Conservation (phyloP, 2,113 vertebrate species). For the Alouatta palliata region DNA sequence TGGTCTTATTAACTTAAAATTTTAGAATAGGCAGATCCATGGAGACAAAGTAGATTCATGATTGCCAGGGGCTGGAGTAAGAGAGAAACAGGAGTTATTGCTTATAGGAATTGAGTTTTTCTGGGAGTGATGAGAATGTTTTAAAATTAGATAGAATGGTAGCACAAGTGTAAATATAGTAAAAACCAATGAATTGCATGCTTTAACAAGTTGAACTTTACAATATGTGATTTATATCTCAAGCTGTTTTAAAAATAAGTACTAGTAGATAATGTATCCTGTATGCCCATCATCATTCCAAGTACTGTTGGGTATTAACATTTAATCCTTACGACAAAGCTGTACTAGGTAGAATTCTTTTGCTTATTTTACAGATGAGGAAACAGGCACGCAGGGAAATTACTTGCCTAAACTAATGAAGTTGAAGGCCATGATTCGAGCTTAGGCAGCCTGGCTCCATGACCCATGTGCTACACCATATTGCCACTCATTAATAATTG, state of each 20-base stretch:
- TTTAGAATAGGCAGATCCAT: constrained; percentile 10
- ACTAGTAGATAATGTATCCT: background rate
- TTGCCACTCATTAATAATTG: constrained; percentile 13
- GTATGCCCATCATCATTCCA: background rate
- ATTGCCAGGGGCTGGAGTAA: background rate
- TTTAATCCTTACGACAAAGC: constrained; percentile 1
- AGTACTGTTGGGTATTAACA: background rate
- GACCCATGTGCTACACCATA: background rate
- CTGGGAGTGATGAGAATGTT: constrained; percentile 23
- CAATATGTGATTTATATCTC: background rate
- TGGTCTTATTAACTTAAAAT: background rate
- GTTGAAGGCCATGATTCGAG: background rate
- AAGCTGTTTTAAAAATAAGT: background rate
- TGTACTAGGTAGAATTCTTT: background rate
- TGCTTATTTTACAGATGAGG: constrained; percentile 17
- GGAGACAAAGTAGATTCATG: background rate
- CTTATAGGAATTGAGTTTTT: constrained; percentile 2
- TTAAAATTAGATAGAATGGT: constrained; percentile 5
- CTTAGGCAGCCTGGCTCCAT: background rate
- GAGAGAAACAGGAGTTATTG: background rate
- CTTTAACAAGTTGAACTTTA: background rate
- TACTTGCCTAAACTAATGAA: background rate
- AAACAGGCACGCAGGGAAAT: background rate
- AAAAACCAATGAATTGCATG: background rate
- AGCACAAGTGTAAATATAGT: background rate